Conservation (phyloP, 2,888 invertebrate genomes). For the Oeneis ivallda region DNA sequence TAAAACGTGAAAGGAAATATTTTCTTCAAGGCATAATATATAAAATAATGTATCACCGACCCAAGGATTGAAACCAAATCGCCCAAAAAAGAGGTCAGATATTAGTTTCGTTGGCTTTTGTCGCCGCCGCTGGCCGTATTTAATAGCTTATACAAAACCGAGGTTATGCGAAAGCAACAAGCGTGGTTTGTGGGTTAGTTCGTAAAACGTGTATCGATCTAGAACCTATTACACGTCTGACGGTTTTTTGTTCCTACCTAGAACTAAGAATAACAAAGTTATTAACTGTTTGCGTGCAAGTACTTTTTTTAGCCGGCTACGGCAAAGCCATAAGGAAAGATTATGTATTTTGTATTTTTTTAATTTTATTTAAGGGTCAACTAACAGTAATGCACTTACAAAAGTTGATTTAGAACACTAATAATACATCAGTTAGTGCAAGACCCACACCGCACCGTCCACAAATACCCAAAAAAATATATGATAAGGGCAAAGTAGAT, state of each 20-base stretch:
- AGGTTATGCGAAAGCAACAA: slow-evolving; percentile 36
- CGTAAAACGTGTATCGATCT: slow-evolving; percentile 33
- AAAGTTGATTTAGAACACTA: too few species aligned
- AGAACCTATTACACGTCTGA: slow-evolving; percentile 20
- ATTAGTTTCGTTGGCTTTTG: slow-evolving; percentile 28
- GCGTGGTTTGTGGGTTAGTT: slow-evolving; percentile 32
- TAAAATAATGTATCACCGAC: slow-evolving; percentile 25
- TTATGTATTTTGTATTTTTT: too few species aligned
- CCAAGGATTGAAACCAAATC: slow-evolving; percentile 27
- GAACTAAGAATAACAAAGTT: not conserved
- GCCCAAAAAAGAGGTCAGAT: slow-evolving; percentile 30
- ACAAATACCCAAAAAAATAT: too few species aligned
- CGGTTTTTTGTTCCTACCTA: slow-evolving; percentile 12
- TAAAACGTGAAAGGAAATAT: slow-evolving; percentile 17
- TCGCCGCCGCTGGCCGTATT: slow-evolving; percentile 24
- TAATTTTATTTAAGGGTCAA: too few species aligned
- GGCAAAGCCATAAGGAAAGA: too few species aligned
- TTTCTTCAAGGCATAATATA: slow-evolving; percentile 13
- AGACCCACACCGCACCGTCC: too few species aligned
- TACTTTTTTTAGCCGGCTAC: too few species aligned
- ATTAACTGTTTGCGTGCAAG: slow-evolving; percentile 10
- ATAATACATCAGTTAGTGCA: too few species aligned
- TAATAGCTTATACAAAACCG: slow-evolving; percentile 35
- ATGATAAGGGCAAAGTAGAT: too few species aligned
- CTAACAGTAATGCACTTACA: too few species aligned